phyloP scores from a whole-genome alignment of 2,797 vertebrate genomes.

The Chloroceryle inda region DNA sequence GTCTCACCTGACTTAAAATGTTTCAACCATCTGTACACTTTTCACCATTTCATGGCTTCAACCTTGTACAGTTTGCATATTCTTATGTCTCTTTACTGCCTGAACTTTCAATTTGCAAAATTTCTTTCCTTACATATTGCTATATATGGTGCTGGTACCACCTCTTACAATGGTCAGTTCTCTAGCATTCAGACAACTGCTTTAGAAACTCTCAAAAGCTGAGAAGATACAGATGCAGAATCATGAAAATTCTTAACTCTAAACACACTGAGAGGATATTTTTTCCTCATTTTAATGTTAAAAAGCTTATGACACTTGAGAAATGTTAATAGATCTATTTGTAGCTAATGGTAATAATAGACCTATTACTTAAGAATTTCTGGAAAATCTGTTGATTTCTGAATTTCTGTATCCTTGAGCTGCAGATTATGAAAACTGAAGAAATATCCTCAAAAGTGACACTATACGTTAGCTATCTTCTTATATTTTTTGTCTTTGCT shows the following conservation, averaged over 20 bases:
- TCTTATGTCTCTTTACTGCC: not conserved
- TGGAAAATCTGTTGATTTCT: not conserved
- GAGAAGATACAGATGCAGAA: not conserved
- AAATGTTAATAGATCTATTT: not conserved
- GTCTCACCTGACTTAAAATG: conserved; percentile 71
- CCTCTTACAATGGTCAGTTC: not conserved
- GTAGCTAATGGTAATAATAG: not conserved
- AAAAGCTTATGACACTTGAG: not conserved
- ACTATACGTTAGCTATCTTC: not conserved
- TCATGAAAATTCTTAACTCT: not conserved
- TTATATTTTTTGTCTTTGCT: not conserved
- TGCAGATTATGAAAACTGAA: not conserved
- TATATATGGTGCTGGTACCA: not conserved
- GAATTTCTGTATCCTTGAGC: not conserved
- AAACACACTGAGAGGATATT: not conserved
- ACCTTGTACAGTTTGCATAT: conserved; percentile 23
- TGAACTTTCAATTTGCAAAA: not conserved
- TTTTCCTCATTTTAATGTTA: not conserved
- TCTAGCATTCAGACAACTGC: not conserved
- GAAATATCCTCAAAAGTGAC: not conserved
- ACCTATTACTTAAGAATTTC: not conserved
- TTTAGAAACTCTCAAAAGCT: not conserved
- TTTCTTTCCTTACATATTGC: not conserved
- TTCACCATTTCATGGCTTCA: conserved; percentile 64
- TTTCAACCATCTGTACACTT: conserved; percentile 71